Evolutionary conservation across 2,113 vertebrate genomes (phyloP).

Genomic region (Chloebia gouldiae): DNA sequence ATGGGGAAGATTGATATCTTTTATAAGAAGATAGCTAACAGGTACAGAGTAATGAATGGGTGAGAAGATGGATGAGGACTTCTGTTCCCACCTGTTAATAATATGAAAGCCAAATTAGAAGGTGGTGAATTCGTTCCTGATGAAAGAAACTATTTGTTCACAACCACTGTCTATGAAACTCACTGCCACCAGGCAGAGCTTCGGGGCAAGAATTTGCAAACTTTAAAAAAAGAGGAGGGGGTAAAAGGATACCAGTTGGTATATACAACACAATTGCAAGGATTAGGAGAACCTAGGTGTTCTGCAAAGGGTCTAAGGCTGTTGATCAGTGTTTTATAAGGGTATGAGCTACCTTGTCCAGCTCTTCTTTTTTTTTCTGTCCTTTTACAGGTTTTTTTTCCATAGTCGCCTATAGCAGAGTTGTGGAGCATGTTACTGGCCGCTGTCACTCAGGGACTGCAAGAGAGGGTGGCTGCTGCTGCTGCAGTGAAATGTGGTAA

Average conservation of each 20-base stretch:
- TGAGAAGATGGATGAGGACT: slow-evolving; percentile 46
- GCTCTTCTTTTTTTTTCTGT: not conserved
- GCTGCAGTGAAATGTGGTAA: not conserved
- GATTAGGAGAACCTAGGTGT: not conserved
- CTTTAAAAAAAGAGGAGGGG: not conserved
- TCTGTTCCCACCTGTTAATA: slow-evolving; percentile 59
- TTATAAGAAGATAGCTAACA: slow-evolving; percentile 51
- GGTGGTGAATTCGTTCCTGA: slow-evolving; percentile 1
- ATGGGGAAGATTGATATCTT: slow-evolving; percentile 29
- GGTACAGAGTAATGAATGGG: slow-evolving; percentile 53
- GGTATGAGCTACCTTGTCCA: not conserved
- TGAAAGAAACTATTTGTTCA: slow-evolving; percentile 40
- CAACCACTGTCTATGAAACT: not conserved
- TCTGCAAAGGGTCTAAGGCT: not conserved
- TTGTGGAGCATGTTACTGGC: not conserved
- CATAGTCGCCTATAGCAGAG: not conserved
- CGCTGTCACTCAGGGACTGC: not conserved
- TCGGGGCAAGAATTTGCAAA: not conserved
- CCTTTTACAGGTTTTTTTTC: not conserved
- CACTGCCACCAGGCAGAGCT: not conserved
- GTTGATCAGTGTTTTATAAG: not conserved
- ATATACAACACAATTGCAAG: not conserved
- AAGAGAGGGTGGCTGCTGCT: not conserved
- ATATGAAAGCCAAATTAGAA: slow-evolving; percentile 36
- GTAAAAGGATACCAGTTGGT: not conserved